Evolutionary conservation across 1,140 invertebrate genomes (phyloP).

Genomic region (Macrotrachela quadricornifera): DNA sequence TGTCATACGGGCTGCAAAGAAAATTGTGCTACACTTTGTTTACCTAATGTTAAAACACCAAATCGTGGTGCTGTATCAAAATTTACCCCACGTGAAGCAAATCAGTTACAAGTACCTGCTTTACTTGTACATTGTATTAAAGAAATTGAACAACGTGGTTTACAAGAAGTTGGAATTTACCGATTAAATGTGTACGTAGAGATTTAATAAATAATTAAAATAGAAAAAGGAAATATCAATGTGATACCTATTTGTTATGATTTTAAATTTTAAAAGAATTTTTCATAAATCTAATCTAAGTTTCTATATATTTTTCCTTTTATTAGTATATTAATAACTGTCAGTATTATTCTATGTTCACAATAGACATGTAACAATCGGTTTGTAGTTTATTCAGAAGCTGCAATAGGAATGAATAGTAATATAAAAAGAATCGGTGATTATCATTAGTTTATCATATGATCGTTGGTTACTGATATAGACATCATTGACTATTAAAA

Average conservation of each 20-base stretch:
- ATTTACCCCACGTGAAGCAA: background rate
- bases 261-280: no score
- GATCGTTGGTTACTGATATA: no score
- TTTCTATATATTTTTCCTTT: no score
- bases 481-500: no score
- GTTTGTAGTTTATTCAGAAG: no score
- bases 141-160: conserved; percentile 8
- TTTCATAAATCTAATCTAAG: no score
- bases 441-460: no score
- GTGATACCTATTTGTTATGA: conserved; percentile 2
- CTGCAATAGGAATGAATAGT: no score
- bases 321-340: no score
- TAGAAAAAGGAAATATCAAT: background rate
- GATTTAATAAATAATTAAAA: background rate
- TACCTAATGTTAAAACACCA: background rate
- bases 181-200: conserved; percentile 2
- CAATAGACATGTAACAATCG: no score
- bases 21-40: background rate
- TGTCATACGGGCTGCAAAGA: conserved; percentile 6
- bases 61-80: background rate
- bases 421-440: no score
- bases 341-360: no score
- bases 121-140: background rate
- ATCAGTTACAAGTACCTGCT: background rate
- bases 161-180: conserved; percentile 9